Percentiles rank a stretch among this genome's conserved stretches.
phyloP scores from a whole-genome alignment of 2,888 invertebrate genomes.

The Drepanosiphum platanoidis region DNA sequence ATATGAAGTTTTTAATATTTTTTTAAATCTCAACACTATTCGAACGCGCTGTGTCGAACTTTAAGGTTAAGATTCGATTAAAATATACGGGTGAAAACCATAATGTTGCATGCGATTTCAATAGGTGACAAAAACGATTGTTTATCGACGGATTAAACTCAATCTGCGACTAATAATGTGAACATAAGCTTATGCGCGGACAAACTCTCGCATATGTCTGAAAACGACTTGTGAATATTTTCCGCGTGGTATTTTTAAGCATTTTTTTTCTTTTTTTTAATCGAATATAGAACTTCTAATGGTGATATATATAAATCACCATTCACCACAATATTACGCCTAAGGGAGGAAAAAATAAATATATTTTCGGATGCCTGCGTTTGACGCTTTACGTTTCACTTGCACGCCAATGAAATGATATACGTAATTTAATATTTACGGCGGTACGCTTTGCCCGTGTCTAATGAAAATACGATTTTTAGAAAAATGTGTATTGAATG shows the following conservation, averaged over 20 bases:
- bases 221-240: background rate
- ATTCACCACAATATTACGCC: background rate
- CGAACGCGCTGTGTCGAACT: too few species aligned
- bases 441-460: too few species aligned
- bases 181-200: background rate
- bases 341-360: background rate
- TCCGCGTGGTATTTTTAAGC: background rate
- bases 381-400: background rate
- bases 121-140: too few species aligned
- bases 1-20: too few species aligned
- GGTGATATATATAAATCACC: background rate
- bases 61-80: too few species aligned
- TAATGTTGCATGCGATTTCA: too few species aligned
- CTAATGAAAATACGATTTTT: background rate
- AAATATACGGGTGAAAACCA: too few species aligned
- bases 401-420: background rate
- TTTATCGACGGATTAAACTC: too few species aligned
- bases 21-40: too few species aligned
- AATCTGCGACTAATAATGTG: too few species aligned
- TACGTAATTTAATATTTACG: too few species aligned
- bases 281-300: background rate
- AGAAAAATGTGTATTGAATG: background rate
- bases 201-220: background rate
- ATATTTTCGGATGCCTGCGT: background rate
- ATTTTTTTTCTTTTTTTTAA: background rate